phyloP scores from a whole-genome alignment of 2,888 invertebrate species.

The Odontomyia ornata region DNA sequence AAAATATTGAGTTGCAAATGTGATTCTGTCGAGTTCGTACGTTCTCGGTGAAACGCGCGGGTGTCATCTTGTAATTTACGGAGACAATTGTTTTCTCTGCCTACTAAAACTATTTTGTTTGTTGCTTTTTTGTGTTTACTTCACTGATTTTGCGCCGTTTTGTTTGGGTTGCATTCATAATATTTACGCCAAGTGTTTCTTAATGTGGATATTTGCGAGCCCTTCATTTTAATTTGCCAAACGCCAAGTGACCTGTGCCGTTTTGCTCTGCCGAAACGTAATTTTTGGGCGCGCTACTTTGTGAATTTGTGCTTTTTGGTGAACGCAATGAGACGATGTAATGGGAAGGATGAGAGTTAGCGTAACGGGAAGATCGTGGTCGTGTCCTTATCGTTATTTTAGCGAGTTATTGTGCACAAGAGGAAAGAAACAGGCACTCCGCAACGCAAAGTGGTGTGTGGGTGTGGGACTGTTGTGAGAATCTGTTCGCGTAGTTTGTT shows the following conservation, averaged over 20 bases:
- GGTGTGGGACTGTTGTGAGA: neutral
- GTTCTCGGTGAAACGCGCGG: neutral
- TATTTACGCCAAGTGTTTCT: neutral
- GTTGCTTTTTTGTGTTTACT: neutral
- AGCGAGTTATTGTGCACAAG: neutral
- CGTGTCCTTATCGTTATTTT: neutral
- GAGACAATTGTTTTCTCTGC: neutral
- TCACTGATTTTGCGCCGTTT: conserved; percentile 28
- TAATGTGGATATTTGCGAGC: neutral
- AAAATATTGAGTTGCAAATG: neutral
- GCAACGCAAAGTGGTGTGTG: neutral
- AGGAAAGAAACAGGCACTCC: neutral
- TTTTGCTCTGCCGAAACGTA: neutral
- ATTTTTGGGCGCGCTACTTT: neutral
- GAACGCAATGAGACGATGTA: neutral
- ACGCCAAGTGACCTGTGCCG: neutral
- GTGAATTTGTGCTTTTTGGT: neutral
- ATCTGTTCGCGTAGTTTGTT: neutral
- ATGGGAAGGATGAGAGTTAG: neutral
- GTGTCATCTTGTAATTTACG: neutral
- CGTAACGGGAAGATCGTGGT: neutral
- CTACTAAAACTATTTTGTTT: neutral
- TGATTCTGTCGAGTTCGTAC: conserved; percentile 20
- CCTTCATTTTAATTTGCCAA: neutral
- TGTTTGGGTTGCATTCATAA: neutral